Evolutionary conservation across 1,140 invertebrate species (phyloP).

Genomic region (Apis cerana): DNA sequence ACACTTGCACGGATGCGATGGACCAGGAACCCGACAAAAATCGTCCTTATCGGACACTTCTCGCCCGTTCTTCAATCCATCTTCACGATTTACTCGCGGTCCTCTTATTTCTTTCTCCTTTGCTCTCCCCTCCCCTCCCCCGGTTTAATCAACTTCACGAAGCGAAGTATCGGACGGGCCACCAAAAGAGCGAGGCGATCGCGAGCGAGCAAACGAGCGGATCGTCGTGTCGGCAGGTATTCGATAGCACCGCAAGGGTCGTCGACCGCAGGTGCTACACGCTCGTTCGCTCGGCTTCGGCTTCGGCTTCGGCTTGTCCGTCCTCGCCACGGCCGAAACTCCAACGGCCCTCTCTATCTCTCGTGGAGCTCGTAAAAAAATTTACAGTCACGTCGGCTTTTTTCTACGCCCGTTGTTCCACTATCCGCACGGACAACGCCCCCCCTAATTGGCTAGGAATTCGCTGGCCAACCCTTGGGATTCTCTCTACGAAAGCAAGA

Average conservation of each 20-base stretch:
- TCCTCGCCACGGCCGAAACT: conserved; percentile 62
- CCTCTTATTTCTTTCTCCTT: background rate
- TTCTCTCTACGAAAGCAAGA: conserved; percentile 31
- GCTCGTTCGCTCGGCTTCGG: conserved; percentile 46
- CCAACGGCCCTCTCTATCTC: conserved; percentile 59
- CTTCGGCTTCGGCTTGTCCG: conserved; percentile 56
- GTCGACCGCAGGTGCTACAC: conserved; percentile 79
- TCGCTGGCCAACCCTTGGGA: conserved; percentile 3
- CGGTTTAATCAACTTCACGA: background rate
- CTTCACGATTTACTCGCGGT: background rate
- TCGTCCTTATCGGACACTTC: background rate
- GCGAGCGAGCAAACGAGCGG: conserved; percentile 56
- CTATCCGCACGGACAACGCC: conserved; percentile 12
- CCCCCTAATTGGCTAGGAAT: conserved; percentile 42
- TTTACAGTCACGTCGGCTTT: conserved; percentile 45
- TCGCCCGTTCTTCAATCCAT: background rate
- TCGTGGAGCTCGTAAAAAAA: conserved; percentile 38
- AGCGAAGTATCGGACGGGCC: conserved; percentile 38
- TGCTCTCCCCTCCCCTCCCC: too few species aligned
- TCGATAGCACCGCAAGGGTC: conserved; percentile 78
- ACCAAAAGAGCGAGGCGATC: conserved; percentile 56
- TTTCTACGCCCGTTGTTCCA: conserved; percentile 23
- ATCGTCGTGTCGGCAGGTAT: conserved; percentile 74
- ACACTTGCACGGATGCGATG: too few species aligned
- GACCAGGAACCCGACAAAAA: too few species aligned